These are phyloP conservation scores for Diplazon laetatorius DNA, from an alignment of 2,888 invertebrate species.

Conservation along the genomic window DNA sequence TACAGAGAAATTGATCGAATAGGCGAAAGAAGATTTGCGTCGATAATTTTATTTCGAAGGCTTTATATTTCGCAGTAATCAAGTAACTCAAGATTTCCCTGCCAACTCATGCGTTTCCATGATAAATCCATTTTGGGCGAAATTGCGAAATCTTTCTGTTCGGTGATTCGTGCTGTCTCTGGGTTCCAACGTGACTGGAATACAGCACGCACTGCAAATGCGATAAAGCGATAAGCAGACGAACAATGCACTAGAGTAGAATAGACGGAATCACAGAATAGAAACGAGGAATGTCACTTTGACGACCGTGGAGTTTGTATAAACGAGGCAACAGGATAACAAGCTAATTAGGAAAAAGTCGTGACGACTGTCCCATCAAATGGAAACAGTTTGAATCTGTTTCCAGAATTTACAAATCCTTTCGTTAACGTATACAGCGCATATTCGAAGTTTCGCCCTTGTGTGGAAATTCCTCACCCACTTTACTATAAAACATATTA, in stretches of 20 bases:
- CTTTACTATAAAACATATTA: background rate
- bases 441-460: background rate
- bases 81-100: too few species aligned
- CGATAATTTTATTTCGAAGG: too few species aligned
- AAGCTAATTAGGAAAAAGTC: conserved; percentile 8
- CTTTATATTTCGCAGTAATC: too few species aligned
- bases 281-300: background rate
- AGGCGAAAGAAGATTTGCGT: too few species aligned
- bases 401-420: conserved; percentile 2
- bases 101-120: too few species aligned
- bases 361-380: conserved; percentile 5
- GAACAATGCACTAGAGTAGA: background rate
- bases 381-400: conserved; percentile 3
- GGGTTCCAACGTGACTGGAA: background rate
- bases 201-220: background rate
- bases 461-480: conserved; percentile 3
- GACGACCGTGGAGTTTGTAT: background rate
- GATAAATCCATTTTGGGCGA: background rate
- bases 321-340: background rate
- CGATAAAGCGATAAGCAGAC: background rate
- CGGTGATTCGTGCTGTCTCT: background rate
- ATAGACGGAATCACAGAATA: background rate
- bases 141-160: background rate
- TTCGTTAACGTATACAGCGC: background rate
- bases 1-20: too few species aligned